phyloP scores from a whole-genome alignment of 2,888 invertebrate genomes.

The Thecocarcelia acutangulata region DNA sequence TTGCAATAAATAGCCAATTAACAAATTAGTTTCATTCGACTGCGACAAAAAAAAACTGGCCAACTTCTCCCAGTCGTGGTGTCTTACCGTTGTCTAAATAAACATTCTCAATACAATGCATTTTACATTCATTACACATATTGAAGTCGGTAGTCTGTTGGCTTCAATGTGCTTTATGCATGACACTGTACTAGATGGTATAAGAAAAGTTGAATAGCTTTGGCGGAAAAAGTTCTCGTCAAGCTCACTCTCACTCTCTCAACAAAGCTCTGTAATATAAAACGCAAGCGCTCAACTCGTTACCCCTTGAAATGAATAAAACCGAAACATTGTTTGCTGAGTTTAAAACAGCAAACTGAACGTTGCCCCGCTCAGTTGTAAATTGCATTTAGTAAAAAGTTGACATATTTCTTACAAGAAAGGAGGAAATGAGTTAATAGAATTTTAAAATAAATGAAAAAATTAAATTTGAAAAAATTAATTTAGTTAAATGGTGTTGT shows the following conservation, averaged over 20 bases:
- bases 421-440: not conserved
- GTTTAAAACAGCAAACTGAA: constrained; percentile 55
- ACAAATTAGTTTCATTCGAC: too few species aligned
- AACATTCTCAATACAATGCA: too few species aligned
- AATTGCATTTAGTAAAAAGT: constrained; percentile 53
- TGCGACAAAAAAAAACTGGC: too few species aligned
- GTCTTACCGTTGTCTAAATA: too few species aligned
- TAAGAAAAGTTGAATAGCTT: constrained; percentile 32
- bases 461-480: not conserved
- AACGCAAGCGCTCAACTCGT: constrained; percentile 44
- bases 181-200: constrained; percentile 46
- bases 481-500: constrained; percentile 10
- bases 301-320: constrained; percentile 18
- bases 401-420: constrained; percentile 44
- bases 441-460: constrained; percentile 14
- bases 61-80: too few species aligned
- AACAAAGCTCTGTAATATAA: constrained; percentile 14
- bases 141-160: too few species aligned
- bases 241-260: not conserved
- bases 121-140: too few species aligned
- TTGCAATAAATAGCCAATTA: too few species aligned
- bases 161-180: too few species aligned
- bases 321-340: constrained; percentile 33
- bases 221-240: not conserved
- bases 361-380: constrained; percentile 55